Conservation (phyloP, 2,113 vertebrate genomes). For the Festucalex cinctus region DNA sequence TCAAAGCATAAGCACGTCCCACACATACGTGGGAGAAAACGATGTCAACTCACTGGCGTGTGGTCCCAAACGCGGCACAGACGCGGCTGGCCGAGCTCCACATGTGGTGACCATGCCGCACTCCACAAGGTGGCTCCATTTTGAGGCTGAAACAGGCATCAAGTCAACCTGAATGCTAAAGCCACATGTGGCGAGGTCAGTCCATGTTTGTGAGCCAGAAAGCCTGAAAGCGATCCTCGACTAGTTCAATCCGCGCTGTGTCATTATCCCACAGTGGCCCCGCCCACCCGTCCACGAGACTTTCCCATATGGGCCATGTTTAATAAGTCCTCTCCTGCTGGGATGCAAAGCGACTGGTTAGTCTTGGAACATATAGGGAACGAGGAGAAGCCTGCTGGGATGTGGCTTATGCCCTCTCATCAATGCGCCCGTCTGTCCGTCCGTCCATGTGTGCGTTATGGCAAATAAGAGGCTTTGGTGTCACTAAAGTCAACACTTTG, state of each 20-base stretch:
- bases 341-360: constrained; percentile 29
- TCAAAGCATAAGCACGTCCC: not conserved
- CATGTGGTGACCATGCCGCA: constrained; percentile 13
- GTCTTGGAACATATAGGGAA: constrained; percentile 40
- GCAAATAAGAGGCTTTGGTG: constrained; percentile 52
- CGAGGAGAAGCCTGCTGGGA: constrained; percentile 16
- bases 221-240: constrained; percentile 28
- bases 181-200: constrained; percentile 29
- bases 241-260: constrained; percentile 31
- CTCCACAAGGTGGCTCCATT: constrained; percentile 48
- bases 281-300: constrained; percentile 21
- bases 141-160: constrained; percentile 58
- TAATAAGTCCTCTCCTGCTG: constrained; percentile 54
- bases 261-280: constrained; percentile 45
- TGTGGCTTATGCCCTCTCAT: constrained; percentile 36
- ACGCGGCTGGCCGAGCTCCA: constrained; percentile 56
- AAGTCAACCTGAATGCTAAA: constrained; percentile 51
- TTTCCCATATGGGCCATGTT: constrained; percentile 55
- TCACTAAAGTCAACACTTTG: constrained; percentile 44
- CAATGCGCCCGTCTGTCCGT: constrained; percentile 3
- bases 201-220: constrained; percentile 24
- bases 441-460: constrained; percentile 10
- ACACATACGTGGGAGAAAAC: too few relatives aligned
- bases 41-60: too few relatives aligned
- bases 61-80: too few relatives aligned